A percentile compares a stretch with the other conserved stretches of the same genome.
These are phyloP conservation scores for Troides aeacus DNA, from an alignment of 2,888 invertebrate genomes.

Conservation along the genomic window DNA sequence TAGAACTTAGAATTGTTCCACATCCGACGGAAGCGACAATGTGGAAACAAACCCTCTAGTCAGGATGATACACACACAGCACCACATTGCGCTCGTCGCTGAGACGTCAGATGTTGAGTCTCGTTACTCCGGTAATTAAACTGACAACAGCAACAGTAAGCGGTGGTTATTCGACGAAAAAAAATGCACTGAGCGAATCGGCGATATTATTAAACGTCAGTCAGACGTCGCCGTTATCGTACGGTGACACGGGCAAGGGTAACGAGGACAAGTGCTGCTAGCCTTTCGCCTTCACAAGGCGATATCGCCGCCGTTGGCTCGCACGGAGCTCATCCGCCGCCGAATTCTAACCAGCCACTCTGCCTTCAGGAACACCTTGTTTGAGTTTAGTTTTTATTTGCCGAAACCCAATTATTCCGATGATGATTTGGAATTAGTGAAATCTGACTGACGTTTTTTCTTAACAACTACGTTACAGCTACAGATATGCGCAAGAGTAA, in stretches of 20 bases:
- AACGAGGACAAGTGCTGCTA: not conserved
- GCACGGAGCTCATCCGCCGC: not conserved
- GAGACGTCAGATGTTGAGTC: no score
- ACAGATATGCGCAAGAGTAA: conserved; percentile 7
- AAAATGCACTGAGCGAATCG: not conserved
- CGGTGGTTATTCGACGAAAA: not conserved
- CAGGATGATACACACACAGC: not conserved
- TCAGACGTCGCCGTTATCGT: not conserved
- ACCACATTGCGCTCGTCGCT: not conserved
- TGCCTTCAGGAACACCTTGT: not conserved
- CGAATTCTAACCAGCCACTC: not conserved
- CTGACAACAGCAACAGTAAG: not conserved
- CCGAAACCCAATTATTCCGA: no score
- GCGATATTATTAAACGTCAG: not conserved
- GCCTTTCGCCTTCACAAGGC: not conserved
- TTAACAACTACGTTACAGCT: conserved; percentile 1
- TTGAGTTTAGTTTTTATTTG: not conserved
- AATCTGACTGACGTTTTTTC: not conserved
- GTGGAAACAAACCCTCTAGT: no score
- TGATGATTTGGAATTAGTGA: not conserved
- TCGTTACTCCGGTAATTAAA: not conserved
- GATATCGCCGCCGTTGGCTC: conserved; percentile 1
- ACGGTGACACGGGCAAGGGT: not conserved
- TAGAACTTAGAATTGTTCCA: no score
- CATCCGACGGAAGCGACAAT: no score